A percentile compares a stretch with the other conserved stretches of the same genome.
These are phyloP conservation scores for Thaumatotibia leucotreta DNA, from an alignment of 1,140 invertebrate species.

Conservation along the genomic window DNA sequence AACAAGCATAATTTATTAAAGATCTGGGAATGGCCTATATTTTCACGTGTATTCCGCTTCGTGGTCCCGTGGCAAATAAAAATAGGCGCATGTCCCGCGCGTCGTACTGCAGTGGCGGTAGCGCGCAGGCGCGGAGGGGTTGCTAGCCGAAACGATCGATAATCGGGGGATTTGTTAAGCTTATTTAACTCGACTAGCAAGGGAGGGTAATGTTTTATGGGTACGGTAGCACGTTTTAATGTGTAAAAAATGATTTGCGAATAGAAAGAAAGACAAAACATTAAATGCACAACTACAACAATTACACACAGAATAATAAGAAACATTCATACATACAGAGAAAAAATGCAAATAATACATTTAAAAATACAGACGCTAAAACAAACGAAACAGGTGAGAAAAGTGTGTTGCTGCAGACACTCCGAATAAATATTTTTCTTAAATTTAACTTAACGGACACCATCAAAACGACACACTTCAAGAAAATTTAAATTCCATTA, in stretches of 20 bases:
- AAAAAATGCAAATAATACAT: too few relatives aligned
- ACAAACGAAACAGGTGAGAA: too few relatives aligned
- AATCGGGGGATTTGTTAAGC: not conserved
- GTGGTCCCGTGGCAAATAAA: conserved; percentile 34
- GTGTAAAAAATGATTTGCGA: not conserved
- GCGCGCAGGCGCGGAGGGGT: conserved; percentile 52
- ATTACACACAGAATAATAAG: conserved; percentile 18
- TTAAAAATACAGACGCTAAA: too few relatives aligned
- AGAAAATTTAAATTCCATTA: too few relatives aligned
- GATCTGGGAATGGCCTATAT: not conserved
- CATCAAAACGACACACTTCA: too few relatives aligned
- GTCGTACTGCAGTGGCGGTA: conserved; percentile 67
- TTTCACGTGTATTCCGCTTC: not conserved
- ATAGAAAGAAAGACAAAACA: not conserved
- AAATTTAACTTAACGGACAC: too few relatives aligned
- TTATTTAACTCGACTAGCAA: too few relatives aligned
- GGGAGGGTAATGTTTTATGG: too few relatives aligned
- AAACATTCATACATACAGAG: not conserved
- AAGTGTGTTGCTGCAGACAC: too few relatives aligned
- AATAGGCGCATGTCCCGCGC: conserved; percentile 58
- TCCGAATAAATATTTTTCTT: too few relatives aligned
- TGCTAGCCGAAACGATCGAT: conserved; percentile 18
- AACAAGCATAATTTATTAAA: not conserved
- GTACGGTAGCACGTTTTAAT: too few relatives aligned
- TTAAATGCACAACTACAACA: not conserved